Conservation (phyloP, 2,113 vertebrate species). For the Salvator merianae region DNA sequence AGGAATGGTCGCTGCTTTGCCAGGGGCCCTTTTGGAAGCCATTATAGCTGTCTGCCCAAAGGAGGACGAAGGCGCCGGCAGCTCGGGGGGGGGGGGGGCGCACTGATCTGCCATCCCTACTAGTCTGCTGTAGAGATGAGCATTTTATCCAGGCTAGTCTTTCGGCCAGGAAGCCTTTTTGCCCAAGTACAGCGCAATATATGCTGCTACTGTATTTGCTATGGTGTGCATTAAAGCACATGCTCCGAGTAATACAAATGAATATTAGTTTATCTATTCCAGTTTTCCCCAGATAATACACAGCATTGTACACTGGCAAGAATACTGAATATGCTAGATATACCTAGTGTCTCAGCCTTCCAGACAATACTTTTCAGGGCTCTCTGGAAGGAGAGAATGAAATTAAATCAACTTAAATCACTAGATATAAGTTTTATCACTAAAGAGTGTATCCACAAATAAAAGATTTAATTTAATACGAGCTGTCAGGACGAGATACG, state of each 20-base stretch:
- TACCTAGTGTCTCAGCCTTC: background rate
- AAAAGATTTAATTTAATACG: conserved; percentile 60
- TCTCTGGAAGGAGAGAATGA: background rate
- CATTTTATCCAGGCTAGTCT: conserved; percentile 55
- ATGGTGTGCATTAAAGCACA: conserved; percentile 66
- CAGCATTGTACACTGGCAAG: background rate
- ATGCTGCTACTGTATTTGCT: conserved; percentile 70
- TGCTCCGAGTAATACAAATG: conserved; percentile 24
- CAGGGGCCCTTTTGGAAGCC: background rate
- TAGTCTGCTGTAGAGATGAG: conserved; percentile 54
- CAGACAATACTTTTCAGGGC: background rate
- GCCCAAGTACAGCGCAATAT: conserved; percentile 70
- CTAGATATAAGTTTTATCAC: conserved; percentile 21
- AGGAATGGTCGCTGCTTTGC: background rate
- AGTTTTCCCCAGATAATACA: conserved; percentile 9
- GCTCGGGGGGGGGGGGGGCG: no score
- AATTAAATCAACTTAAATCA: background rate
- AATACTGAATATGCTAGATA: background rate
- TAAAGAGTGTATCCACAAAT: conserved; percentile 56
- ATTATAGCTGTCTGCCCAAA: background rate
- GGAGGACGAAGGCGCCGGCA: background rate
- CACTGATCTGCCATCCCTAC: background rate
- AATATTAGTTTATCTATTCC: background rate
- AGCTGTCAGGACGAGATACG: conserved; percentile 63
- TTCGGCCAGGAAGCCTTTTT: conserved; percentile 60